Conservation (phyloP, 2,797 vertebrate species). For the Rhinoraja longicauda region DNA sequence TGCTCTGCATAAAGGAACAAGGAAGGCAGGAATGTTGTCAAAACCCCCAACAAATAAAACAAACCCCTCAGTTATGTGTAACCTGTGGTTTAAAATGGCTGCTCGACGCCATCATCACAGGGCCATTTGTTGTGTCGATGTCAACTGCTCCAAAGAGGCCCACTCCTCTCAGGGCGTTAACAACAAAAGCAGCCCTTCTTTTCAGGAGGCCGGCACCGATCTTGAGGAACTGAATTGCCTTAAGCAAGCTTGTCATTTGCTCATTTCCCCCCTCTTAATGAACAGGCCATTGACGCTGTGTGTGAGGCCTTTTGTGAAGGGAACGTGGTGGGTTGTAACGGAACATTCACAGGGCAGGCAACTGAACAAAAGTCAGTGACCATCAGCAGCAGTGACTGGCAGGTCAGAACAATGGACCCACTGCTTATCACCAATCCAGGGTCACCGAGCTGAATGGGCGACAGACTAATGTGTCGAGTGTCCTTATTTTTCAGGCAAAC, state of each 20-base stretch:
- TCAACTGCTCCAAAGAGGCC: background rate
- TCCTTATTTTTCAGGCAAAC: background rate
- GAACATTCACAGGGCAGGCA: background rate
- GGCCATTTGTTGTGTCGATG: background rate
- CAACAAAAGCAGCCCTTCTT: background rate
- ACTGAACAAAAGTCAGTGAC: slow-evolving; percentile 4
- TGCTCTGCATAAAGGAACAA: background rate
- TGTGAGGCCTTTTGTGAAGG: slow-evolving; percentile 15
- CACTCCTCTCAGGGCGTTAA: background rate
- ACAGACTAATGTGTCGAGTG: slow-evolving; percentile 1
- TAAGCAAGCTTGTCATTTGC: background rate
- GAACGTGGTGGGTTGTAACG: background rate
- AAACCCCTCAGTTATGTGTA: background rate
- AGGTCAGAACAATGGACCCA: background rate
- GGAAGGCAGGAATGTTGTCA: background rate
- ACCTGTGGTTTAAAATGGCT: background rate
- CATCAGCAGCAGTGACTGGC: background rate
- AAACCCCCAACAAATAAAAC: background rate
- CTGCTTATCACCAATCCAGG: background rate
- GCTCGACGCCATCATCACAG: background rate
- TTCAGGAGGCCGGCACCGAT: background rate
- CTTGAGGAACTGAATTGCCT: background rate
- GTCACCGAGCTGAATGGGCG: slow-evolving; percentile 17
- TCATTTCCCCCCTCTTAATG: slow-evolving; percentile 4
- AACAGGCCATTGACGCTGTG: background rate